These are phyloP conservation scores for Capra hircus DNA, from an alignment of 2,113 vertebrate genomes.

Conservation along the genomic window DNA sequence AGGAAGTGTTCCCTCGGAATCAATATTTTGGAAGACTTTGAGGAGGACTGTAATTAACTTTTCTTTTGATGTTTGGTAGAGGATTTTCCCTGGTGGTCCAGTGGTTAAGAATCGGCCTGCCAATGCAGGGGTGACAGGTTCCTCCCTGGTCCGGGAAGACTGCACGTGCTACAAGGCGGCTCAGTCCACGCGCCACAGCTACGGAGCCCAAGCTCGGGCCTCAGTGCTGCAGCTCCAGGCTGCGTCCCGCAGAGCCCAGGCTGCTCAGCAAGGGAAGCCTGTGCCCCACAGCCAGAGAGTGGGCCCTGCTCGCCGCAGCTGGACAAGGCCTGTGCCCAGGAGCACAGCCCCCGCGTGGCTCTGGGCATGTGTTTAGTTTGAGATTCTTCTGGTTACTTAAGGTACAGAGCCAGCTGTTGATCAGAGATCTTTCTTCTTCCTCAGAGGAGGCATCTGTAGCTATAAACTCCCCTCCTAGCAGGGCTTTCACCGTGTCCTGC, in stretches of 20 bases:
- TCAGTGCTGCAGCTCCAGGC: neutral
- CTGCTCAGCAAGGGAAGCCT: neutral
- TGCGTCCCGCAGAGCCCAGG: neutral
- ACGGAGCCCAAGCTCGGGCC: neutral
- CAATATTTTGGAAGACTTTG: neutral
- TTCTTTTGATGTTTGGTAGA: neutral
- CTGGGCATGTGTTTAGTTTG: neutral
- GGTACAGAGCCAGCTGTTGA: neutral
- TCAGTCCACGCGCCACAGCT: neutral
- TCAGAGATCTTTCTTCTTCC: neutral
- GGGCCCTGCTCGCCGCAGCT: neutral
- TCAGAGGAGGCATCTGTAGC: neutral
- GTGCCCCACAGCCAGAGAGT: neutral
- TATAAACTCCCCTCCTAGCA: neutral
- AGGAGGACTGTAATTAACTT: neutral
- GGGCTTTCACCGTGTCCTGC: neutral
- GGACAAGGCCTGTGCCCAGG: neutral
- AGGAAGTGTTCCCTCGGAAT: neutral
- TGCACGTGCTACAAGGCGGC: neutral
- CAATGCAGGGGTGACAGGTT: neutral
- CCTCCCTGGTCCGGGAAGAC: neutral
- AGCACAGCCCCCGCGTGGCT: neutral
- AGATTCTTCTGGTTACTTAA: neutral
- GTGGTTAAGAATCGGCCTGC: neutral
- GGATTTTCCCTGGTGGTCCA: neutral